Evolutionary conservation across 2,888 invertebrate species (phyloP).

Genomic region (Limnephilus rhombicus): DNA sequence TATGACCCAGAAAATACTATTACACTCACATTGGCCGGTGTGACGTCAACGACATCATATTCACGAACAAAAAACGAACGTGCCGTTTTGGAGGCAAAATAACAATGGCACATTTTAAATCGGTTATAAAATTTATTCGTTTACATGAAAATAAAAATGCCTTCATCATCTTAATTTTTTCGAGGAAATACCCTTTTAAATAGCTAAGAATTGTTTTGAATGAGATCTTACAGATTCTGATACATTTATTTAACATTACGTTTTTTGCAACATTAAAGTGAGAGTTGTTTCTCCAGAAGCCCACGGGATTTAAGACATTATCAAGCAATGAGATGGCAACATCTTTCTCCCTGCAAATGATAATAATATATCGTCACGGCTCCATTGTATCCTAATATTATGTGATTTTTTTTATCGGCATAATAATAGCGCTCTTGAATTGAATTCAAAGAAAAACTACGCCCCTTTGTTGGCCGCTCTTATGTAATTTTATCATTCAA

Average conservation of each 20-base stretch:
- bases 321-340: neutral
- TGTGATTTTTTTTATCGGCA: neutral
- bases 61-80: too few relatives aligned
- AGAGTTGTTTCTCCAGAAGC: neutral
- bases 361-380: neutral
- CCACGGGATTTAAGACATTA: neutral
- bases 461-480: neutral
- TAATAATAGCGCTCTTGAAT: neutral
- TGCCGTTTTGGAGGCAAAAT: too few relatives aligned
- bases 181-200: too few relatives aligned
- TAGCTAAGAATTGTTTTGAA: too few relatives aligned
- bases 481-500: neutral
- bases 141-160: too few relatives aligned
- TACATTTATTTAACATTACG: neutral
- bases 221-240: too few relatives aligned
- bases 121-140: too few relatives aligned
- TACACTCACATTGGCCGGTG: too few relatives aligned
- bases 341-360: neutral
- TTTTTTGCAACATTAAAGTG: neutral
- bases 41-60: too few relatives aligned
- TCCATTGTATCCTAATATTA: neutral
- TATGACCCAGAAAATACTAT: too few relatives aligned
- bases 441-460: neutral
- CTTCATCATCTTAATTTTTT: too few relatives aligned
- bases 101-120: too few relatives aligned